phyloP scores from a whole-genome alignment of 1,140 invertebrate species.

The Caerostris darwini region DNA sequence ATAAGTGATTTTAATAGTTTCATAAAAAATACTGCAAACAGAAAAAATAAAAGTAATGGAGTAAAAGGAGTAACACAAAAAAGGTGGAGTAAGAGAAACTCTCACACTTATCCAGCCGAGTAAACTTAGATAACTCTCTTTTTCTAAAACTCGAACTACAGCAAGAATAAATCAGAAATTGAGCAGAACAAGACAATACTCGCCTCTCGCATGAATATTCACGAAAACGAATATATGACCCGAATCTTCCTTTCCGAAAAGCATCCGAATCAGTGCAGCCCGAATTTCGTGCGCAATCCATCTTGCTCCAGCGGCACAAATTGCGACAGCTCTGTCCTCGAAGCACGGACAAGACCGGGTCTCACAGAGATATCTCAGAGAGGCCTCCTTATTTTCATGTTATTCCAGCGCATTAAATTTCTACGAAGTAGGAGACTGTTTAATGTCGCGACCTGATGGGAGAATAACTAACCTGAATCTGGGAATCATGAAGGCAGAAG shows the following conservation, averaged over 20 bases:
- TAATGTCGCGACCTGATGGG: constrained; percentile 32
- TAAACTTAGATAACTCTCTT: too few relatives aligned
- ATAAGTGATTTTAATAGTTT: too few relatives aligned
- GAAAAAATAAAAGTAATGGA: too few relatives aligned
- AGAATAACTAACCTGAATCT: constrained; percentile 48
- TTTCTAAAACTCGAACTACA: not conserved
- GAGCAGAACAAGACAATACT: not conserved
- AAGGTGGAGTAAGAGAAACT: too few relatives aligned
- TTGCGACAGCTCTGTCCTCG: not conserved
- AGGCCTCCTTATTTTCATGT: constrained; percentile 8
- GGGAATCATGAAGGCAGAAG: not conserved
- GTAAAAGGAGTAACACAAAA: too few relatives aligned
- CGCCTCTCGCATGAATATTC: not conserved
- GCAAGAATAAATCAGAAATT: not conserved
- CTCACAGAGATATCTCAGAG: not conserved
- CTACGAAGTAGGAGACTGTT: not conserved
- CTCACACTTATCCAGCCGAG: too few relatives aligned
- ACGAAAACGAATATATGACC: not conserved
- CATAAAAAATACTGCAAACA: too few relatives aligned
- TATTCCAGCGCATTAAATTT: constrained; percentile 12
- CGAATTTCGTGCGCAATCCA: not conserved
- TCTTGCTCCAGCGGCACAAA: not conserved
- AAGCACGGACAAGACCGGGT: not conserved
- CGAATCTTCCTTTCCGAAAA: not conserved
- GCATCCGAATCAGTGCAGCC: not conserved